Evolutionary conservation across 2,888 invertebrate species (phyloP), one percentile per base, ranked within the genome.

Genomic region (Julus scanicus): DNA sequence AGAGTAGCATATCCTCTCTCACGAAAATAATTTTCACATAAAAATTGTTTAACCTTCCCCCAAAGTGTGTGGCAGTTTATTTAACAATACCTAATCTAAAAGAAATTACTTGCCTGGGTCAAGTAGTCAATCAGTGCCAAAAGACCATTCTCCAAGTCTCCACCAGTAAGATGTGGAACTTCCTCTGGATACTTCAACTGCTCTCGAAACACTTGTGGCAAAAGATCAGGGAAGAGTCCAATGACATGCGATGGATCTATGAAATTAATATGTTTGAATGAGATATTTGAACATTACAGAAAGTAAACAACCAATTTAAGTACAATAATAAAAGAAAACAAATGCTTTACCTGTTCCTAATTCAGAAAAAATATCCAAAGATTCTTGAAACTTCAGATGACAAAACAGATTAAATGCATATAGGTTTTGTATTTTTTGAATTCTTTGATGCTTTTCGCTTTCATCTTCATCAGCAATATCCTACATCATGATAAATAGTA

Each of bases 201-300:
- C 87, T 92, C 92, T 17, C 93, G 91, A 90, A 92, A 93, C 86
- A 94, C 93, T 86, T 93, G 93, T 2, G 95, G 95, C 86, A 96
- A 94, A 86, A 99, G 93, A 91, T 97, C 97, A 0, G 99, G 99
- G 93, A 97, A 99, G 49, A 99, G 93, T 89, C 97, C 95, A 89
- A 99, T 98, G 13, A 99, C 99, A 92, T 98, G 97, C 84, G 97
- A 96, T 0, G 99, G 98, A 93, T 99, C 98, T 94, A n/a, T 40
- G 44, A 44, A 88, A 49, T 87, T 80, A 57, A 87, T 17, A 87
- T 15, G 86, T 39, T 88, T 4, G 37, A 11, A 57, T 15, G 17
- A 57, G 5, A 15, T 57, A 15, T 17, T 48, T 13, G 15, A 15
- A 17, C 1, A 17, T 17, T 4, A 15, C 17, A 57, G 29, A 71